phyloP scores from a whole-genome alignment of 2,113 vertebrate genomes.

The Corydoras maculifer region DNA sequence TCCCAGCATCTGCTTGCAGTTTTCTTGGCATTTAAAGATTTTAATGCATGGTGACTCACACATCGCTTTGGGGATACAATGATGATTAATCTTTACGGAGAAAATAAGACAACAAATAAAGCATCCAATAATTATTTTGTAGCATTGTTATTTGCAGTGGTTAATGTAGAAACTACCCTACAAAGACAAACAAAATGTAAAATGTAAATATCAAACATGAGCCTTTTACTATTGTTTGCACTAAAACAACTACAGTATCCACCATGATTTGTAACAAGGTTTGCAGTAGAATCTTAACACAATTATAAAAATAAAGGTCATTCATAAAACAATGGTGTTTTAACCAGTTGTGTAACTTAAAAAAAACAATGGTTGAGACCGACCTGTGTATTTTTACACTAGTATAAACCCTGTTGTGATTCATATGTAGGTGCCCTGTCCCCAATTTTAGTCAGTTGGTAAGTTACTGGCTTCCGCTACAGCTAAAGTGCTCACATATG shows the following conservation, averaged over 20 bases:
- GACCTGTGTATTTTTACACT: neutral
- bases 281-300: neutral
- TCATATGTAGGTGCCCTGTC: neutral
- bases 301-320: neutral
- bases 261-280: neutral
- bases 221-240: conserved; percentile 27
- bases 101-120: conserved; percentile 6
- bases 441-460: neutral
- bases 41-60: conserved; percentile 15
- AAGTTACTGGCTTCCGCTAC: neutral
- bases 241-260: conserved; percentile 13
- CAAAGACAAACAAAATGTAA: conserved; percentile 27
- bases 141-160: neutral
- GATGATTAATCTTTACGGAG: conserved; percentile 5
- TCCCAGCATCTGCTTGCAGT: conserved; percentile 11
- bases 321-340: too few relatives aligned
- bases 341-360: too few relatives aligned
- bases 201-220: conserved; percentile 1
- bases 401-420: conserved; percentile 2
- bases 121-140: too few relatives aligned
- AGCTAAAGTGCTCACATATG: conserved; percentile 9
- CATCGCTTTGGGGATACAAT: conserved; percentile 2
- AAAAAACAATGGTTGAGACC: too few relatives aligned
- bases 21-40: conserved; percentile 15
- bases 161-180: neutral